Base-by-base conservation (phyloP, 1,140 invertebrate species). In the Caenorhabditis inopinata region DNA sequence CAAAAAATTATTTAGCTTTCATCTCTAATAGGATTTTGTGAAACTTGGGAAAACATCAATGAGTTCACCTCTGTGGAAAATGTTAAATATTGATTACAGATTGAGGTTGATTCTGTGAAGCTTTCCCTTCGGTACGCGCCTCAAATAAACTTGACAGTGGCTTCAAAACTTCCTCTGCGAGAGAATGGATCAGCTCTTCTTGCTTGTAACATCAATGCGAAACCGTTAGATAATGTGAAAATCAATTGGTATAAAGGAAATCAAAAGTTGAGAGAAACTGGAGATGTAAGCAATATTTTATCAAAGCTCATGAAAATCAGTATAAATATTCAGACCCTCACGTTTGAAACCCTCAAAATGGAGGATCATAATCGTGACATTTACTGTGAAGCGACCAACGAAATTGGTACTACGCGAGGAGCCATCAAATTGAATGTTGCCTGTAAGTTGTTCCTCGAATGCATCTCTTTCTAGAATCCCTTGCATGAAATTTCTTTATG, bases 261-360 rank as follows among this genome's bases (percentile, higher is more conserved):
- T 21, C 42, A 83, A 23, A 62, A 84, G 12, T 27, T 49, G 25
- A 27, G 77, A 38, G 47, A 83, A 73, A 62, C 74, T 29, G 76
- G 82, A 38, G 82, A 83, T 78, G 82, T 83, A 46, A 45, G 79
- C 25, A 7, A 16, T 0, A 76, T n/a, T n/a, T n/a, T n/a, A n/a
- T n/a, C n/a, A n/a, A n/a, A n/a, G n/a, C n/a, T n/a, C n/a, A n/a
- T n/a, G n/a, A n/a, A n/a, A n/a, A n/a, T n/a, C n/a, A n/a, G n/a
- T n/a, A n/a, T n/a, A n/a, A n/a, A n/a, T n/a, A n/a, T 82, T 29
- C 45, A 83, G 82, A 81, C 82, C 14, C 68, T 83, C 9, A 81
- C 80, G 18, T 81, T 83, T 25, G 74, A 81, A 32, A 49, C 45
- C 0, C 51, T 83, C 1, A 80, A 81, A 53, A 83, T 83, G 82